Conservation (phyloP, 2,113 vertebrate species). For the Macroglossus sobrinus region DNA sequence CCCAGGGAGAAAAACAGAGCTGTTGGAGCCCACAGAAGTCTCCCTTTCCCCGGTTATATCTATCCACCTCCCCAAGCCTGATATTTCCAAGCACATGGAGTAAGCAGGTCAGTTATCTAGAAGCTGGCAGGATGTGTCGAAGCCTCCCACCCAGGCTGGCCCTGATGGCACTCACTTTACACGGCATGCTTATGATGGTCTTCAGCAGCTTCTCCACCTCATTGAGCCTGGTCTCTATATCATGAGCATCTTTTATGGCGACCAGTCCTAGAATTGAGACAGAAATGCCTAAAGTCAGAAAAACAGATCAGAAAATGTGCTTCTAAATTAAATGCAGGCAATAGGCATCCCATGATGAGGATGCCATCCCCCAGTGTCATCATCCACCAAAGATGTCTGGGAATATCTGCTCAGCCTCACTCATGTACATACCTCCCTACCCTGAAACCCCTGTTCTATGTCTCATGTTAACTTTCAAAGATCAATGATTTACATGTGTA, state of each 20-base stretch:
- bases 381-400: no score
- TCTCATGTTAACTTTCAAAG: accelerated
- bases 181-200: slow-evolving; percentile 93
- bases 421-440: accelerated
- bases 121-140: neutral
- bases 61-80: neutral
- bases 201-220: slow-evolving; percentile 96
- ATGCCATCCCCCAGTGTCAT: no score
- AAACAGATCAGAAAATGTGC: neutral
- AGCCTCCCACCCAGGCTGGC: accelerated
- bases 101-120: accelerated
- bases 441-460: neutral
- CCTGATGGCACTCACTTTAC: slow-evolving; percentile 85
- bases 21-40: neutral
- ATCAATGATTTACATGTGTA: neutral
- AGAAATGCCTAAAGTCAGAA: neutral
- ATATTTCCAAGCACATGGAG: neutral
- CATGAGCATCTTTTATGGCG: slow-evolving; percentile 94
- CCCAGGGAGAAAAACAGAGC: neutral
- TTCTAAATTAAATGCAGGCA: neutral
- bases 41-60: neutral
- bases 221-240: slow-evolving; percentile 95
- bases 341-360: accelerated
- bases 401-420: accelerated
- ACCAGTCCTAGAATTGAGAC: slow-evolving; percentile 86